A percentile compares a stretch with the other conserved stretches of the same genome.
phyloP scores from a whole-genome alignment of 2,113 vertebrate species.

The Pardalotus punctatus region DNA sequence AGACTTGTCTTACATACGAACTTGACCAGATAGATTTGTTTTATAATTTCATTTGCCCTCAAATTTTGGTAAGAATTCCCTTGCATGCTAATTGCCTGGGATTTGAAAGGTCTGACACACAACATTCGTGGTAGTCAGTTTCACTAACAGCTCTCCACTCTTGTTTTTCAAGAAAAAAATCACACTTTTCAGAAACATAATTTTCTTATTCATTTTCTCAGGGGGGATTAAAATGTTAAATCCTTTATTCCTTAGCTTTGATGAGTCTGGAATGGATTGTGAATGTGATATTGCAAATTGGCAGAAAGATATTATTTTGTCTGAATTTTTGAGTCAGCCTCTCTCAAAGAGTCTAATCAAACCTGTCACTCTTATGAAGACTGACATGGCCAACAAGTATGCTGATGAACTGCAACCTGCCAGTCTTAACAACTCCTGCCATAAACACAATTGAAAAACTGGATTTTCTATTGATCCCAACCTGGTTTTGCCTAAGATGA shows the following conservation, averaged over 20 bases:
- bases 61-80: slow-evolving; percentile 16
- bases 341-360: slow-evolving; percentile 46
- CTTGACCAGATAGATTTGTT: not conserved
- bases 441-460: not conserved
- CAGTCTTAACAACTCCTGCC: not conserved
- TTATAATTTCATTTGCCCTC: not conserved
- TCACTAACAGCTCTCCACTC: not conserved
- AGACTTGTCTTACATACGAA: not conserved
- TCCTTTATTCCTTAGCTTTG: slow-evolving; percentile 31
- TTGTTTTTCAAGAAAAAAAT: not conserved
- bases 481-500: not conserved
- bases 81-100: not conserved
- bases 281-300: not conserved
- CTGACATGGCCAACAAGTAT: slow-evolving; percentile 41
- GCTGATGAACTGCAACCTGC: slow-evolving; percentile 43
- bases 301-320: slow-evolving; percentile 12
- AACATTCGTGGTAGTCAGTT: not conserved
- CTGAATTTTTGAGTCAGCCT: slow-evolving; percentile 19
- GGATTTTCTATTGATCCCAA: slow-evolving; percentile 31
- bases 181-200: not conserved
- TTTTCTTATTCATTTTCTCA: slow-evolving; percentile 40
- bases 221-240: slow-evolving; percentile 23
- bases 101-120: not conserved
- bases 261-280: not conserved
- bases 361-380: slow-evolving; percentile 47